These are phyloP conservation scores for Apodemia duryi DNA, from an alignment of 2,888 invertebrate genomes.

Conservation along the genomic window DNA sequence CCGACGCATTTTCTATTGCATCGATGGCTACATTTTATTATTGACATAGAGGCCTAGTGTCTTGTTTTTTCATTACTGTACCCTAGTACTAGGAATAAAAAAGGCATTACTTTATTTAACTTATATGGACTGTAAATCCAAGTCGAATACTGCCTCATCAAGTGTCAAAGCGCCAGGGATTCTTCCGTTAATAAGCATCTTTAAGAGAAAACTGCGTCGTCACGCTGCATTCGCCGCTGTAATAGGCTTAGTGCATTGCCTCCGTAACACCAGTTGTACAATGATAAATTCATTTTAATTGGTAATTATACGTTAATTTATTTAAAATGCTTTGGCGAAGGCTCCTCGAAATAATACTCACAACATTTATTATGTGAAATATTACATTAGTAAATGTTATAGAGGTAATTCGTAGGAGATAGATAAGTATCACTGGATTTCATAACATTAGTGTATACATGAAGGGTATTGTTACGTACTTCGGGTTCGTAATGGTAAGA, in stretches of 20 bases:
- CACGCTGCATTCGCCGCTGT: conserved; percentile 17
- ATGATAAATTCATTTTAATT: conserved; percentile 31
- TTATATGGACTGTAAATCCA: neutral
- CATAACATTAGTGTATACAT: neutral
- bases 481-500: too few species aligned
- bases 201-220: conserved; percentile 16
- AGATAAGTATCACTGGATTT: neutral
- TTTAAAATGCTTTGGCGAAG: neutral
- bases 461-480: neutral
- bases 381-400: neutral
- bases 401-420: neutral
- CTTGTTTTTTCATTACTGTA: neutral
- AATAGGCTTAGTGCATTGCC: conserved; percentile 30
- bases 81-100: neutral
- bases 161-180: conserved; percentile 9
- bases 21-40: neutral
- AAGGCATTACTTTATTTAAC: neutral
- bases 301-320: conserved; percentile 32
- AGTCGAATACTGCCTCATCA: neutral
- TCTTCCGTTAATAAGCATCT: conserved; percentile 5
- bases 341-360: conserved; percentile 5
- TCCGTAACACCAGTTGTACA: conserved; percentile 36
- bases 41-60: neutral
- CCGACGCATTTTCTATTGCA: neutral
- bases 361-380: conserved; percentile 6